Evolutionary conservation across 2,888 invertebrate genomes (phyloP).

Genomic region (Halictus ligatus): DNA sequence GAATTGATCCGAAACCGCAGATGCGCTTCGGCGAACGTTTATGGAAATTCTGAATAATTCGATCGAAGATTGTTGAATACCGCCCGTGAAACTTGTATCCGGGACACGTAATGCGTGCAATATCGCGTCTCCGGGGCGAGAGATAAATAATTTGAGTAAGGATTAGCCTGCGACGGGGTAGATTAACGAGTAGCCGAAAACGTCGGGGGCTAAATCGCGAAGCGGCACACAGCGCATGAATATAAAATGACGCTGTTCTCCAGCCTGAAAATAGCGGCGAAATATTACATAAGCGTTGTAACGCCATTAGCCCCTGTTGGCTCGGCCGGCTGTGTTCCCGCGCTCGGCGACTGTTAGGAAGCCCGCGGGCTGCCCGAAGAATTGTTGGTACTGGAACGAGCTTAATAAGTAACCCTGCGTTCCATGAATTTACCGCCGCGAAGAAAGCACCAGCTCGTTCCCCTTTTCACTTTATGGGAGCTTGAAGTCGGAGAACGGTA

Average conservation of each 20-base stretch:
- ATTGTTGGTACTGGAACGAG: constrained; percentile 26
- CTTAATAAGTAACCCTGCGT: constrained; percentile 26
- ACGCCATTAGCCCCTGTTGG: constrained; percentile 25
- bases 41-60: background rate
- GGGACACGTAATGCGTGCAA: background rate
- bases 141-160: background rate
- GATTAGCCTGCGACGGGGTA: constrained; percentile 2
- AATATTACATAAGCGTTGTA: constrained; percentile 29
- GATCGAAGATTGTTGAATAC: background rate
- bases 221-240: background rate
- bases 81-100: background rate
- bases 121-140: background rate
- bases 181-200: constrained; percentile 32
- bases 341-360: background rate
- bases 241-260: constrained; percentile 19
- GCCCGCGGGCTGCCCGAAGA: constrained; percentile 7
- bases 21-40: background rate
- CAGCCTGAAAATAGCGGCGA: constrained; percentile 14
- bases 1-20: too few species aligned
- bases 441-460: constrained; percentile 11
- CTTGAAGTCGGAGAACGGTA: background rate
- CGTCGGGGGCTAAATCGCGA: constrained; percentile 17
- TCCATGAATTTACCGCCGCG: constrained; percentile 1
- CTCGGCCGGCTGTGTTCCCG: background rate
- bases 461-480: constrained; percentile 2